A percentile compares a stretch with the other conserved stretches of the same genome.
Conservation (phyloP, 1,140 invertebrate species). For the Dinothrombium tinctorium region DNA sequence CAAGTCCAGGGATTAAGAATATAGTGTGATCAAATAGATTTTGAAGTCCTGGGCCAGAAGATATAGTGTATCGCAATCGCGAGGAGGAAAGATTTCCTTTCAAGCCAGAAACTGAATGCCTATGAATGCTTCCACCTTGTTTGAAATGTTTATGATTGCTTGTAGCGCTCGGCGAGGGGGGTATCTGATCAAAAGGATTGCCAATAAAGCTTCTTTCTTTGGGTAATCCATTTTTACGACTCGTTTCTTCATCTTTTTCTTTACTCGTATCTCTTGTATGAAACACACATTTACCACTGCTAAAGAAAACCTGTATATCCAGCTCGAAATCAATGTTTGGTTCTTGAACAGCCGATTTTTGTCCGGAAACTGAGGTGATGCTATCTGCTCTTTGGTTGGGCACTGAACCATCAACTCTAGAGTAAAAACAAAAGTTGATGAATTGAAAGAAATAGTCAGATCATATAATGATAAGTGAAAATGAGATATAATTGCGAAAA, state of each 20-base stretch:
- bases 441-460: too few relatives aligned
- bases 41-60: not conserved
- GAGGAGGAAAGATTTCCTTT: not conserved
- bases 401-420: too few relatives aligned
- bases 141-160: not conserved
- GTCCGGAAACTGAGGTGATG: too few relatives aligned
- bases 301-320: conserved; percentile 86
- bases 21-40: conserved; percentile 43
- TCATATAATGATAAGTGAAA: too few relatives aligned
- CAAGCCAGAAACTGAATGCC: not conserved
- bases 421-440: too few relatives aligned
- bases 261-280: conserved; percentile 60
- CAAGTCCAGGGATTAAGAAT: conserved; percentile 79
- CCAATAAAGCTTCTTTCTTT: conserved; percentile 44
- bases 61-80: not conserved
- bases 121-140: too few relatives aligned
- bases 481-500: too few relatives aligned
- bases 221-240: conserved; percentile 19
- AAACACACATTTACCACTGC: conserved; percentile 83
- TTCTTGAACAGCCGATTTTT: too few relatives aligned
- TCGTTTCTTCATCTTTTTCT: conserved; percentile 36
- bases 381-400: too few relatives aligned
- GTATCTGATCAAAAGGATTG: conserved; percentile 18
- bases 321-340: conserved; percentile 89
- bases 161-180: not conserved